Percentiles rank a stretch among this genome's conserved stretches.
phyloP scores from a whole-genome alignment of 2,888 invertebrate species.

The Chorisops tibialis region DNA sequence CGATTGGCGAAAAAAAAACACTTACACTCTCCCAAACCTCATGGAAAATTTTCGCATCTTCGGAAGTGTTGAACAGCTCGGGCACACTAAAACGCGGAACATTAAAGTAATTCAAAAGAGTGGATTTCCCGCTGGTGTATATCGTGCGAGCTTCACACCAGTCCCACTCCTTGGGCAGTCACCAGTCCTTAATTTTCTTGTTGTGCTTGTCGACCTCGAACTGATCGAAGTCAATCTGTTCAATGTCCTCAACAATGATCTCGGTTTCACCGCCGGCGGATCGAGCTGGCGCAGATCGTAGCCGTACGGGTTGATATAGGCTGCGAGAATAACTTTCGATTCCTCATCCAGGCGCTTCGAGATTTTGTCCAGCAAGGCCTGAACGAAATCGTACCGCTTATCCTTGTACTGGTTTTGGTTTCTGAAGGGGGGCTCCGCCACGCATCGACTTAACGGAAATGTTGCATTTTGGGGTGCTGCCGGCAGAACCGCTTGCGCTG shows the following conservation, averaged over 20 bases:
- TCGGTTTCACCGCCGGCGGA: constrained; percentile 75
- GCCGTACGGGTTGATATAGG: constrained; percentile 73
- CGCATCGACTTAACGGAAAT: constrained; percentile 59
- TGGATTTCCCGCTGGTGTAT: constrained; percentile 60
- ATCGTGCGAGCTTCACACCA: constrained; percentile 61
- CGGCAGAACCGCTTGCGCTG: constrained; percentile 41
- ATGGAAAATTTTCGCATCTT: constrained; percentile 54
- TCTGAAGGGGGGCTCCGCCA: constrained; percentile 56
- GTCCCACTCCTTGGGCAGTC: constrained; percentile 58
- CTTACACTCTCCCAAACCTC: constrained; percentile 53
- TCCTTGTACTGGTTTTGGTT: constrained; percentile 73
- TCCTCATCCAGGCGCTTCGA: constrained; percentile 71
- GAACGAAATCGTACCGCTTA: constrained; percentile 55
- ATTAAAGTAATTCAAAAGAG: constrained; percentile 59
- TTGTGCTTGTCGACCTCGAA: constrained; percentile 54
- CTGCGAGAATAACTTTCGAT: constrained; percentile 74
- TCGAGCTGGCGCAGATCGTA: constrained; percentile 80
- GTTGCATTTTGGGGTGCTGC: constrained; percentile 44
- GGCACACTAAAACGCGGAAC: constrained; percentile 66
- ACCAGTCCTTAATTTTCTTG: constrained; percentile 77
- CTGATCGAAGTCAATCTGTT: constrained; percentile 60
- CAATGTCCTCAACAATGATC: constrained; percentile 85
- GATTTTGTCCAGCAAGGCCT: constrained; percentile 61
- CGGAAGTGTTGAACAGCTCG: constrained; percentile 62
- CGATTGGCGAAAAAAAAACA: too few species aligned